Evolutionary conservation across 2,888 invertebrate species (phyloP), one percentile per base, ranked within the genome.

Genomic region (Geotrupes spiniger): DNA sequence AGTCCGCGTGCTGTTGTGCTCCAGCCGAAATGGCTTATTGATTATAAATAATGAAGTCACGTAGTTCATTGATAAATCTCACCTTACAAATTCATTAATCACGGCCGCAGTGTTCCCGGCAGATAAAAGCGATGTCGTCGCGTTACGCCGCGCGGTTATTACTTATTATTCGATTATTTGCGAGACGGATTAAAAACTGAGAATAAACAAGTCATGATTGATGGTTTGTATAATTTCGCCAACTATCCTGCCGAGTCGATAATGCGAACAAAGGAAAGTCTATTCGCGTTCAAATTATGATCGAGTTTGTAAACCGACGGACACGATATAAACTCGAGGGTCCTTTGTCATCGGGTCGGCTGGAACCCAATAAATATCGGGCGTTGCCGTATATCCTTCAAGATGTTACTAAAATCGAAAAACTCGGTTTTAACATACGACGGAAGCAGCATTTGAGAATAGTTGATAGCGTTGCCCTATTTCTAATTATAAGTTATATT

Each of bases 251-350:
- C 4, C 21, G 44, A 52, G 53, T 60, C 62, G 61, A 65, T 64
- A 63, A 61, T 61, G 54, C 47, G 57, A 60, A 59, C 59, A 63
- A 61, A 62, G 62, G 60, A 62, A 63, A 54, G 57, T 56, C 56
- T 53, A 51, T 56, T 39, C 3, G 51, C 57, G 57, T 60, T 58
- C 60, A 57, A 63, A 64, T 63, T 64, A 64, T 64, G 64, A 63
- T 61, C 59, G 62, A 63, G 62, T 64, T 65, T 64, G 63, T 62
- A 61, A 62, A 63, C 58, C 56, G 57, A 56, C 57, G 63, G 61
- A 63, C 62, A 62, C 56, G 61, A 62, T 59, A 62, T 61, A 60
- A 64, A 63, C 49, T 60, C 59, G 62, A 47, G 51, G 59, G 62
- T 57, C 60, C 62, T 64, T 63, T 65, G 63, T 65, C 64, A 58